Base-by-base conservation (phyloP, 2,113 vertebrate genomes). In the Lanius ludovicianus region DNA sequence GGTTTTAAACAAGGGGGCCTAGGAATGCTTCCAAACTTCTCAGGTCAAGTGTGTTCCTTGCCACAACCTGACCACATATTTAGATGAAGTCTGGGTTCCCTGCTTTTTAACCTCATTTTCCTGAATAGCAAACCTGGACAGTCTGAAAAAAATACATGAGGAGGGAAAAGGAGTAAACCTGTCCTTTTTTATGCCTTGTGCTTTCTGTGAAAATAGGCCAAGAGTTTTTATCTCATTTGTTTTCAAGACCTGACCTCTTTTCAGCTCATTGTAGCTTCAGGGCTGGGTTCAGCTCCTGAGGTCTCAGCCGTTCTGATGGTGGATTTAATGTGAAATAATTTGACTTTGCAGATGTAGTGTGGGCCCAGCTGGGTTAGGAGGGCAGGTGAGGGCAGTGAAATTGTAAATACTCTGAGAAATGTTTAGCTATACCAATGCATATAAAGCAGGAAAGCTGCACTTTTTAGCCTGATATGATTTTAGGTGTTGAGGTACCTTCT, bases 41-140 rank as follows among this genome's bases (percentile, higher is more conserved):
- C 23, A 15, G 33, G 28, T 49, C 52, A 69, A 41, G 23, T 62
- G 16, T 67, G 31, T 74, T 90, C 33, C 75, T 86, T 90, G 57
- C 70, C 30, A 53, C n/a, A 65, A 14, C 37, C 15, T 46, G 46
- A 25, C 57, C 53, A 28, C 1, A 0, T 35, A 57, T 64, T 82
- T 63, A 63, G 15, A 9, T 82, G 56, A 92, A 85, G 65, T 75
- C 81, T 89, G 35, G 15, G 6, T 87, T 89, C 35, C 8, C 33
- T 63, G 50, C 52, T 47, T 75, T 95, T 75, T 55, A 59, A 67
- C 52, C 27, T 82, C 12, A 15, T 82, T 94, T 91, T 87, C 23
- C 42, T 78, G 25, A 78, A 46, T 25, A 63, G 56, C 39, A 87
- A 93, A 77, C 33, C 27, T 35, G 44, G 21, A 7, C 39, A 62